Evolutionary conservation across 1,140 invertebrate genomes (phyloP).

Genomic region (Ceratitis capitata): DNA sequence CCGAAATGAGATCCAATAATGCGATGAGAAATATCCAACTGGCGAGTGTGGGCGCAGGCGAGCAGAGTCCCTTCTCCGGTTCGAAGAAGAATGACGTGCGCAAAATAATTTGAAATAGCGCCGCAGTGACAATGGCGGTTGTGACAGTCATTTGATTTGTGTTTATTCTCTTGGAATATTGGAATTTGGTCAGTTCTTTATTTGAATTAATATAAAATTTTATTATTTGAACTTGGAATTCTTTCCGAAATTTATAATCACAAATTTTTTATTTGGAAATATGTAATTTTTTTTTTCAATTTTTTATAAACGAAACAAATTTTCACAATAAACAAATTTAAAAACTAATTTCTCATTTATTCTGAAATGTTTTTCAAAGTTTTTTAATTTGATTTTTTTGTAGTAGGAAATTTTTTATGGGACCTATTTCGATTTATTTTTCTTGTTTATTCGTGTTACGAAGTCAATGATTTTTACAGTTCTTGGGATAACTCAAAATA

Average conservation of each 20-base stretch:
- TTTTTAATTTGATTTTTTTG: not conserved
- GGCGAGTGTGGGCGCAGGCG: constrained; percentile 22
- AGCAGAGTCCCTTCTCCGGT: constrained; percentile 31
- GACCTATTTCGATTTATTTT: not conserved
- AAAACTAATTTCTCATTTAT: not conserved
- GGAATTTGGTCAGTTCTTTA: not conserved
- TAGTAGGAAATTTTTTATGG: not conserved
- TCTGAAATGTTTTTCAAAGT: constrained; percentile 10
- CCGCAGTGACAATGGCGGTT: constrained; percentile 38
- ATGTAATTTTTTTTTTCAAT: not conserved
- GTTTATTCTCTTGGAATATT: not conserved
- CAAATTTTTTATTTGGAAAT: not conserved
- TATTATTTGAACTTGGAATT: not conserved
- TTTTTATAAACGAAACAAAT: not conserved
- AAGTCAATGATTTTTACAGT: no score
- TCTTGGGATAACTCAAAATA: no score
- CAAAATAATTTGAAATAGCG: constrained; percentile 29
- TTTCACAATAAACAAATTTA: constrained; percentile 37
- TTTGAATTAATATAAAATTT: not conserved
- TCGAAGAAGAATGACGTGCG: constrained; percentile 41
- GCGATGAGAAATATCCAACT: constrained; percentile 44
- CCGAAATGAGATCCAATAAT: constrained; percentile 40
- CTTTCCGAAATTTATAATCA: not conserved
- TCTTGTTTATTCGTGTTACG: no score
- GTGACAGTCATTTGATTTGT: constrained; percentile 20